phyloP scores from a whole-genome alignment of 2,888 invertebrate species.

The Phoenoteleia sp. region DNA sequence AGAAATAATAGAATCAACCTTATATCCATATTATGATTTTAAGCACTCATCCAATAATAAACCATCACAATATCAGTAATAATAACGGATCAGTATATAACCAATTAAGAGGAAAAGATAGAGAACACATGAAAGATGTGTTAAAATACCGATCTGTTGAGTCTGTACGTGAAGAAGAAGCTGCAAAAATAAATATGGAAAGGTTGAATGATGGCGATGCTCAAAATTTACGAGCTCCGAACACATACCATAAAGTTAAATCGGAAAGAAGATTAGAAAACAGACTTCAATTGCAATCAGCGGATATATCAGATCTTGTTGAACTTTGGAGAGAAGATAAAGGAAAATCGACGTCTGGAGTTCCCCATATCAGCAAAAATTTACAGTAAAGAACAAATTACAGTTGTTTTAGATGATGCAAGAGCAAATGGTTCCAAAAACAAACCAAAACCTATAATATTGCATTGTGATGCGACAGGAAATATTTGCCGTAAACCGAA shows the following conservation, averaged over 20 bases:
- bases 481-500: conserved; percentile 34
- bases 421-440: not conserved
- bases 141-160: not conserved
- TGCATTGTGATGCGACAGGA: not conserved
- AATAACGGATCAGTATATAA: not conserved
- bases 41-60: not conserved
- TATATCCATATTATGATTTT: not conserved
- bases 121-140: conserved; percentile 10
- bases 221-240: not conserved
- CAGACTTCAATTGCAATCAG: conserved; percentile 20
- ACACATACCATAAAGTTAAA: conserved; percentile 20
- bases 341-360: not conserved
- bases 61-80: not conserved
- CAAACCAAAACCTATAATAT: conserved; percentile 16
- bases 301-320: conserved; percentile 63
- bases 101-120: conserved; percentile 17
- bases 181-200: not conserved
- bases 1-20: not conserved
- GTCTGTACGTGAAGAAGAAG: not conserved
- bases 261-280: conserved; percentile 27
- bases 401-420: not conserved
- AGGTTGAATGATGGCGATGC: conserved; percentile 30
- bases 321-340: conserved; percentile 37
- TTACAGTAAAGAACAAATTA: conserved; percentile 32
- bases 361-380: conserved; percentile 26